Evolutionary conservation across 1,140 invertebrate species (phyloP), one percentile per base, ranked within the genome.

Genomic region (Ostrea edulis): DNA sequence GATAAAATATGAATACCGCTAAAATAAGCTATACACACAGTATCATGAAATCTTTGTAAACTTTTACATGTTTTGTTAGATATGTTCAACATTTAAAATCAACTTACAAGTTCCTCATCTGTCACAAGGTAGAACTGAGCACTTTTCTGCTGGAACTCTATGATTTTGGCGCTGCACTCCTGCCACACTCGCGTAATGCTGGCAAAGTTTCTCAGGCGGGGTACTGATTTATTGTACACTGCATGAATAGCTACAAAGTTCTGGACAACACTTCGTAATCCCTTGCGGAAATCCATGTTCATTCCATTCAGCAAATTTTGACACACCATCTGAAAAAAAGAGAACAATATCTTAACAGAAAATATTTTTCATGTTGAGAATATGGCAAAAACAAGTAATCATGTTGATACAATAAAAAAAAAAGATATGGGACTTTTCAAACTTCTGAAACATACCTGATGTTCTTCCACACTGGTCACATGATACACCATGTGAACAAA

Each of bases 401-500:
- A 44, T 44, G 35, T 44, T 44, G 35, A 44, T 44, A 44, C 2
- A 5, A 44, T 44, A 44, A 44, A 44, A 44, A 44, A 44, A 5
- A 62, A n/a, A n/a, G n/a, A 58, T 58, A 0, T 17, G 14, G 11
- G 5, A 17, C 0, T 20, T n/a, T 62, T n/a, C 17, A 62, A 62
- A 2, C 22, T 81, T 35, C 14, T 81, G 71, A 35, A 25, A 86
- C 20, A 83, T 87, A 90, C 90, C 86, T 89, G 11, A 77, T 87
- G 86, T 85, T 90, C 88, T 14, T 58, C 44, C 22, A 51, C 44
- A 52, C 71, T 86, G 20, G 88, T 82, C 12, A 86, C 86, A 22
- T 52, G 86, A 82, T 90, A 86, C n/a, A 87, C 90, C 88, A 91
- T 92, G 65, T 88, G 84, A 14, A 92, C 88, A 87, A 91, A 92